Conservation (phyloP, 2,113 vertebrate genomes). For the Oceanodroma tethys region DNA sequence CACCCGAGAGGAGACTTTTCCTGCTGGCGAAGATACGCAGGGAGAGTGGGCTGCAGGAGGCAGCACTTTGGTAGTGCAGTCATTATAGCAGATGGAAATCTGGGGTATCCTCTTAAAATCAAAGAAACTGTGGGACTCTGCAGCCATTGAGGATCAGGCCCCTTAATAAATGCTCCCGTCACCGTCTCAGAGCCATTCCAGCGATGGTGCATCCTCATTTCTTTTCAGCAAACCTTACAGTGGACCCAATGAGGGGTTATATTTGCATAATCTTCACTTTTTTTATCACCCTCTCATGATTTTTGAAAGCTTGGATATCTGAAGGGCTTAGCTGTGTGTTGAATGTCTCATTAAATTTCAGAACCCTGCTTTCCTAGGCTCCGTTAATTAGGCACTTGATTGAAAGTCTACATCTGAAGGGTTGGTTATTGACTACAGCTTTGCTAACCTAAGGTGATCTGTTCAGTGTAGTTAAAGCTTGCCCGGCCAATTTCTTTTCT, state of each 20-base stretch:
- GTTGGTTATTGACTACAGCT: conserved; percentile 4
- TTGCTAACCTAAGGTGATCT: conserved; percentile 24
- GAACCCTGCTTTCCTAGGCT: background rate
- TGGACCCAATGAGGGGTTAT: background rate
- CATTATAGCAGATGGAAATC: background rate
- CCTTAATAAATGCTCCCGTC: background rate
- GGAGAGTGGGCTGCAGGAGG: background rate
- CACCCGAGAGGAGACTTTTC: background rate
- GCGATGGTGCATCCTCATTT: background rate
- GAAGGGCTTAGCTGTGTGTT: background rate
- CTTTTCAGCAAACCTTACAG: background rate
- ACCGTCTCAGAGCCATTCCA: background rate
- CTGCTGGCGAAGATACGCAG: background rate
- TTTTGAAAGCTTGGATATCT: conserved; percentile 29
- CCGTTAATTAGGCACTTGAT: conserved; percentile 49
- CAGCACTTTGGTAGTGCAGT: background rate
- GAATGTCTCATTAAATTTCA: conserved; percentile 54
- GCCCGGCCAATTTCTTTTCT: background rate
- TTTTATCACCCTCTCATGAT: background rate
- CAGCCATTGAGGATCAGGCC: background rate
- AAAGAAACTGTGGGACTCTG: background rate
- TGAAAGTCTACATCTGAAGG: conserved; percentile 42
- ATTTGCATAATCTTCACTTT: conserved; percentile 7
- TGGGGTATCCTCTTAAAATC: background rate
- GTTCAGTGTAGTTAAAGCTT: background rate